Conservation (phyloP, 2,113 vertebrate genomes). For the Macroglossus sobrinus region DNA sequence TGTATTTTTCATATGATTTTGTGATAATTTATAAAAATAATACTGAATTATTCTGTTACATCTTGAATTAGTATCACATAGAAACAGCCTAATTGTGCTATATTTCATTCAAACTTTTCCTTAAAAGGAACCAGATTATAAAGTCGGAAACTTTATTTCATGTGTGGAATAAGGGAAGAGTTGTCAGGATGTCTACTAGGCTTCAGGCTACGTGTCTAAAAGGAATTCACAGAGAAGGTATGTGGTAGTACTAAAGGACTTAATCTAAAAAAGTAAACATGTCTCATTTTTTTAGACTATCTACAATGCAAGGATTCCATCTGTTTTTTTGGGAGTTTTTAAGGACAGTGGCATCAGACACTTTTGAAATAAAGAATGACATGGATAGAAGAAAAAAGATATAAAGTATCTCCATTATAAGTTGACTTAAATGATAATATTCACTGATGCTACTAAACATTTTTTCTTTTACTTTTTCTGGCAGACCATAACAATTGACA, state of each 20-base stretch:
- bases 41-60: not conserved
- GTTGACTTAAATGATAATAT: slow-evolving; percentile 14
- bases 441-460: not conserved
- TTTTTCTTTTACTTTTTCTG: not conserved
- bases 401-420: not conserved
- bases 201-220: not conserved
- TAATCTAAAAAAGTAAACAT: slow-evolving; percentile 1
- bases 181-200: not conserved
- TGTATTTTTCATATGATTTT: not conserved
- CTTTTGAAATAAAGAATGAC: not conserved
- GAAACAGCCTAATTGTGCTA: not conserved
- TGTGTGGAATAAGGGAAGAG: not conserved
- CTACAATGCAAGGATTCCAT: not conserved
- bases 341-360: not conserved
- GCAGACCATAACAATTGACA: not conserved
- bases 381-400: not conserved
- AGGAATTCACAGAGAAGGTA: not conserved
- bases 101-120: not conserved
- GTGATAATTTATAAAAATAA: not conserved
- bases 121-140: not conserved
- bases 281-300: not conserved
- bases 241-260: not conserved
- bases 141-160: not conserved
- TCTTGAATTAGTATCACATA: not conserved
- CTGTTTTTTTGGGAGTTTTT: not conserved